Evolutionary conservation across 1,140 invertebrate genomes (phyloP), one percentile per base, ranked within the genome.

Genomic region (Trichonephila clavipes): DNA sequence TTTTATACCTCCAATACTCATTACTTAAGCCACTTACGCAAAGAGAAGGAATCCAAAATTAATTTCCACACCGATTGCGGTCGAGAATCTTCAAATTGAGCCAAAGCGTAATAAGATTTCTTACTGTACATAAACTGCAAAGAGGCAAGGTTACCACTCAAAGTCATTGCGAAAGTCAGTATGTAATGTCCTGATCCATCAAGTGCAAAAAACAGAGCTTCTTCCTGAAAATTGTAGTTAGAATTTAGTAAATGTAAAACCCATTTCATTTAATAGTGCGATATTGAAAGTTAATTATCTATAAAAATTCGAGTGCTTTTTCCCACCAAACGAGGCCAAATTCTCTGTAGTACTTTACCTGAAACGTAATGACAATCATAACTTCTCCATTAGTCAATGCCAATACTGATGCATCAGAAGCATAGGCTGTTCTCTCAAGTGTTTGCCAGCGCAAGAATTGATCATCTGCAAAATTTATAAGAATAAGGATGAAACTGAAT

Each of bases 81-180:
- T 2, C 44, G 58, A 16, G n/a, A 2, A 28, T 28, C 28, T 51
- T 2, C 3, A 21, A 40, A 21, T 4, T 64, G 44, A 4, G 62
- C 72, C 81, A 94, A 58, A 1, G 87, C 86, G 16, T 94, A 94
- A 34, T 89, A 89, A 0, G 66, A 58, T 44, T 85, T 66, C 1
- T 87, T 72, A 24, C 77, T 90, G 62, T 61, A 94, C 92, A 94
- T 94, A n/a, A 94, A 83, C 40, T 94, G 92, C 0, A 94, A 21
- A 10, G 92, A 89, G 12, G 16, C 21, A 5, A 94, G 69, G 40
- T 40, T 66, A 14, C 72, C 87, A 3, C 7, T 16, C 18, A 94
- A 58, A 3, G 7, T 40, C 72, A 94, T 64, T 19, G 21, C 4
- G 40, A 82, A 94, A 14, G 59, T 24, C 0, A 82, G 21, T 2